These are phyloP conservation scores for Drosophila ficusphila DNA, from an alignment of 1,140 invertebrate species.

Conservation along the genomic window DNA sequence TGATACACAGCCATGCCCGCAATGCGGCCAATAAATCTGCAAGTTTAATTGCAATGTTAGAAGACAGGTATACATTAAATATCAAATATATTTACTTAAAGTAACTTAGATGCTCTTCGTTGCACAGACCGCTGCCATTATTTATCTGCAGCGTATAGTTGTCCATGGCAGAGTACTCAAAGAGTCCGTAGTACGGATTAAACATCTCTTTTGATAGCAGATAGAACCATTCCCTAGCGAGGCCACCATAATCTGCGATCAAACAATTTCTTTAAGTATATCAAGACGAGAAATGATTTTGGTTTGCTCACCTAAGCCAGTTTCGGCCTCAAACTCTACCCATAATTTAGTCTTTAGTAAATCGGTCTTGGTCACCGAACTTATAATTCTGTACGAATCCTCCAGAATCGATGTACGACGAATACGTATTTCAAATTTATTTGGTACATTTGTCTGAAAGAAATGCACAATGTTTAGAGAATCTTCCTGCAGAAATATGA, in stretches of 20 bases:
- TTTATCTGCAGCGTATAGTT: constrained; percentile 99
- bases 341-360: constrained; percentile 98
- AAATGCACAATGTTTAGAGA: constrained; percentile 16
- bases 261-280: neutral
- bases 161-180: constrained; percentile 99
- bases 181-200: constrained; percentile 99
- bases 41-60: neutral
- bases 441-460: constrained; percentile 94
- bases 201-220: constrained; percentile 99
- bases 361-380: constrained; percentile 92
- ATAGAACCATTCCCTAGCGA: constrained; percentile 99
- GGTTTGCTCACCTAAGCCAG: constrained; percentile 86
- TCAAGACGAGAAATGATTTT: neutral
- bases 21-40: constrained; percentile 95
- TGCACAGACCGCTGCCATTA: constrained; percentile 97
- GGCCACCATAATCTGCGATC: constrained; percentile 95
- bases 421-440: constrained; percentile 99
- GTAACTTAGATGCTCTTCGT: constrained; percentile 98
- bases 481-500: neutral
- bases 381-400: constrained; percentile 97
- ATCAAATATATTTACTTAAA: constrained; percentile 89
- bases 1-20: constrained; percentile 99
- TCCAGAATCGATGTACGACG: constrained; percentile 95
- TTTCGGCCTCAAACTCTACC: constrained; percentile 99
- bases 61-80: neutral